phyloP scores from a whole-genome alignment of 2,113 vertebrate genomes.

The Microcebus murinus region DNA sequence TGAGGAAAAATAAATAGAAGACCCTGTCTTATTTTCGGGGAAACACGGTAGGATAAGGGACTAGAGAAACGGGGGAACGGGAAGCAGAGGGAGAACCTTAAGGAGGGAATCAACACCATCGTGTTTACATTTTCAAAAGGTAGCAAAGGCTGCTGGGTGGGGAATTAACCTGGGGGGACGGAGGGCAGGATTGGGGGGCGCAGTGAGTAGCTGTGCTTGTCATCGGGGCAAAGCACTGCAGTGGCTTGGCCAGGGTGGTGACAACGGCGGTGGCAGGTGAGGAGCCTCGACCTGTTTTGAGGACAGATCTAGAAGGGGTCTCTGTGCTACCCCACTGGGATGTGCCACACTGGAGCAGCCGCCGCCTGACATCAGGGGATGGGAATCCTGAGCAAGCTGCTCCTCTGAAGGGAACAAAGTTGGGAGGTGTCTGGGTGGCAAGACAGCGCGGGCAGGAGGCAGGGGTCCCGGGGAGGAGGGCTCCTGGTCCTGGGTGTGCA shows the following conservation, averaged over 20 bases:
- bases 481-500: too few species aligned
- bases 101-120: accelerated
- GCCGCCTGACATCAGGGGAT: accelerated
- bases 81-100: background rate
- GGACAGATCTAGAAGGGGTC: background rate
- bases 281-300: background rate
- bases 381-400: background rate
- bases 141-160: background rate
- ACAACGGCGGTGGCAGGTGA: accelerated
- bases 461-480: background rate
- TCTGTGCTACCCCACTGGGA: background rate
- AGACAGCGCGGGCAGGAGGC: background rate
- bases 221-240: accelerated
- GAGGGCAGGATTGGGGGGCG: background rate
- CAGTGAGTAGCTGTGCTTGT: accelerated
- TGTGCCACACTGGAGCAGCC: background rate
- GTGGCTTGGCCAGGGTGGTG: background rate
- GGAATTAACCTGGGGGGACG: too few species aligned
- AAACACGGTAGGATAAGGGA: too few species aligned
- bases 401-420: background rate
- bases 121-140: background rate
- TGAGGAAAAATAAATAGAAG: too few species aligned
- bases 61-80: accelerated
- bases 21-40: too few species aligned
- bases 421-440: accelerated